phyloP scores from a whole-genome alignment of 2,797 vertebrate species.

The Darevskia nairensis region DNA sequence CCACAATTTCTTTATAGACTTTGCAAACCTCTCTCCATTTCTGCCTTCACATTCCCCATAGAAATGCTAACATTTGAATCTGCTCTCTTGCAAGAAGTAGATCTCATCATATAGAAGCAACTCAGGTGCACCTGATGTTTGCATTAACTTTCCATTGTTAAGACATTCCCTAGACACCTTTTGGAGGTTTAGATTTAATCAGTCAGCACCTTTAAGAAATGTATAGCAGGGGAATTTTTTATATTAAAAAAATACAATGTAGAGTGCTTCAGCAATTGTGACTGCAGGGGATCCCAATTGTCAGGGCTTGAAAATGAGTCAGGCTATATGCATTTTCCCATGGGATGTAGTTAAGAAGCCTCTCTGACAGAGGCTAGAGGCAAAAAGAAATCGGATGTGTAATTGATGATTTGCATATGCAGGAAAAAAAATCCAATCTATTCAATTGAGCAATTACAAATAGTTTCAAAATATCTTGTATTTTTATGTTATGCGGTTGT shows the following conservation, averaged over 20 bases:
- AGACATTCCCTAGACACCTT: slow-evolving; percentile 85
- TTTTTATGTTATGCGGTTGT: slow-evolving; percentile 24
- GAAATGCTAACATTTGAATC: slow-evolving; percentile 33
- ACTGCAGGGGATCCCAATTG: slow-evolving; percentile 80
- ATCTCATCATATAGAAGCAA: slow-evolving; percentile 57
- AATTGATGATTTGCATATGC: slow-evolving; percentile 69
- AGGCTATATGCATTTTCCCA: slow-evolving; percentile 77
- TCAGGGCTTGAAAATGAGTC: slow-evolving; percentile 76
- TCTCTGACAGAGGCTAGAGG: slow-evolving; percentile 83
- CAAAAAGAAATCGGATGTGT: slow-evolving; percentile 78
- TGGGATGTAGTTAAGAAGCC: slow-evolving; percentile 81
- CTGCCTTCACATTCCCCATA: slow-evolving; percentile 13
- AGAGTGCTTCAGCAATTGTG: slow-evolving; percentile 77
- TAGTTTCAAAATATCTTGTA: slow-evolving; percentile 47
- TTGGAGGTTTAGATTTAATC: slow-evolving; percentile 90
- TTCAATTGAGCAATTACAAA: slow-evolving; percentile 77
- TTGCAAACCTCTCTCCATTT: slow-evolving; percentile 7
- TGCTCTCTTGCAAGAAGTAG: slow-evolving; percentile 34
- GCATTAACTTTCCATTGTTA: slow-evolving; percentile 87
- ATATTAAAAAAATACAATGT: slow-evolving; percentile 59
- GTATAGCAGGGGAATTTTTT: slow-evolving; percentile 75
- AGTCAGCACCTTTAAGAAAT: slow-evolving; percentile 85
- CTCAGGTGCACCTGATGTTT: slow-evolving; percentile 74
- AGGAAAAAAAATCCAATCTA: slow-evolving; percentile 62
- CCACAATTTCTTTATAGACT: not conserved